These are phyloP conservation scores for Latrodectus hesperus DNA, from an alignment of 2,888 invertebrate species.

Conservation along the genomic window DNA sequence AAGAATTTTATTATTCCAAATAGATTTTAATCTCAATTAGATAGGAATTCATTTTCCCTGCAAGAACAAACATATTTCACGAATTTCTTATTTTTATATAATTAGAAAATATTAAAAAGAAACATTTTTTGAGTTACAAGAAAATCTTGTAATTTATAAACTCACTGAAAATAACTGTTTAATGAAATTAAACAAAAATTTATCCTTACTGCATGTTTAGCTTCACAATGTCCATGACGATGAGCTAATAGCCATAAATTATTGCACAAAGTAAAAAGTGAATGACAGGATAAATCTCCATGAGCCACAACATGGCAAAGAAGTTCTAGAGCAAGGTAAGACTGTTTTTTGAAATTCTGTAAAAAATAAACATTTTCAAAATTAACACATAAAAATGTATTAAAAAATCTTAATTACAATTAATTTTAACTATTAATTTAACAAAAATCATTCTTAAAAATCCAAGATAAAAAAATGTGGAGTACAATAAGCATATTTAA, in stretches of 20 bases:
- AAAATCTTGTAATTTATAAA: neutral
- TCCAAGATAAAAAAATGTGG: no score
- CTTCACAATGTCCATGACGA: conserved; percentile 80
- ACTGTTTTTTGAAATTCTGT: conserved; percentile 76
- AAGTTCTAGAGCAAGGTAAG: conserved; percentile 82
- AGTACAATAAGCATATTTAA: no score
- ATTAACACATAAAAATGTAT: neutral
- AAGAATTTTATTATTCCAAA: no score
- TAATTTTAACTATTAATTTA: conserved; percentile 71
- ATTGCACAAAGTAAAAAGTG: conserved; percentile 82
- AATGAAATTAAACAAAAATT: neutral
- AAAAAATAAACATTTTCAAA: conserved; percentile 1
- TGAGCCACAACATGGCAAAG: conserved; percentile 75
- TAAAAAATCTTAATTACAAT: neutral
- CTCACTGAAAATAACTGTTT: neutral
- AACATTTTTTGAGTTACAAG: neutral
- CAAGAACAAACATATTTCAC: no score
- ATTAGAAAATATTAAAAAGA: no score
- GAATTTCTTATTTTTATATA: no score
- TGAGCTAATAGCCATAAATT: conserved; percentile 89
- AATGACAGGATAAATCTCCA: conserved; percentile 74
- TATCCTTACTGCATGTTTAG: conserved; percentile 77
- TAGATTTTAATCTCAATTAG: no score
- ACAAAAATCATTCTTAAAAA: no score
- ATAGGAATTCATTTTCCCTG: no score